Base-by-base conservation (phyloP, 2,113 vertebrate genomes). In the Glareola pratincola region DNA sequence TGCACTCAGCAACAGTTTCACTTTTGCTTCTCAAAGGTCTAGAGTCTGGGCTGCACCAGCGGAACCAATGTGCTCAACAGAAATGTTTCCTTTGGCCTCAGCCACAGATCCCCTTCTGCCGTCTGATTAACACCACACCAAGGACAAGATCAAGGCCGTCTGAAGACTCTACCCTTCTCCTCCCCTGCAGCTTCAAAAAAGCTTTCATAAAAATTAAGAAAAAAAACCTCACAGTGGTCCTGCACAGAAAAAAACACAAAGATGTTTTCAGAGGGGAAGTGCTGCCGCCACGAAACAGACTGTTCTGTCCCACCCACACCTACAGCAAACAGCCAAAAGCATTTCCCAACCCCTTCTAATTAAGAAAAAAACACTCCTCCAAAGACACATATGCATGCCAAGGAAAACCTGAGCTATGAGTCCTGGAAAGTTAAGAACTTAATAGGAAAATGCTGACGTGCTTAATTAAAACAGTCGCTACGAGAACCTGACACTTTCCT, bases 391-490 rank as follows among this genome's bases (percentile, higher is more conserved):
- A 76, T 91, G 59, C 67, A 85, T 77, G 95, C 94, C 94, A 95
- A 95, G 91, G 94, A 96, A 97, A 97, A 97, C 95, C 94, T 91
- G 89, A 97, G 97, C 87, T 96, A 43, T 78, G 94, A 95, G 87
- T 85, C 86, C 88, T 91, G 95, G 80, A 92, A 97, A 89, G 94
- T 81, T 64, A 95, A 90, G 84, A 95, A 84, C 81, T 95, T 50
- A 57, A 66, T 47, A 94, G 93, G 91, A 96, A 94, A 94, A 95
- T 54, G 80, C 96, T 94, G 94, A 95, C 5, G 1, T 79, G 66
- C 63, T 85, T 73, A 48, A 91, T 92, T 83, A 79, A 51, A 67
- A 47, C 57, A 47, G 92, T 41, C 3, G 10, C 83, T 57, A 30
- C 3, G 1, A 68, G 74, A 88, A 76, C 73, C 77, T 27, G 53